These are phyloP conservation scores for Motacilla alba DNA, from an alignment of 2,113 vertebrate genomes.

Conservation along the genomic window DNA sequence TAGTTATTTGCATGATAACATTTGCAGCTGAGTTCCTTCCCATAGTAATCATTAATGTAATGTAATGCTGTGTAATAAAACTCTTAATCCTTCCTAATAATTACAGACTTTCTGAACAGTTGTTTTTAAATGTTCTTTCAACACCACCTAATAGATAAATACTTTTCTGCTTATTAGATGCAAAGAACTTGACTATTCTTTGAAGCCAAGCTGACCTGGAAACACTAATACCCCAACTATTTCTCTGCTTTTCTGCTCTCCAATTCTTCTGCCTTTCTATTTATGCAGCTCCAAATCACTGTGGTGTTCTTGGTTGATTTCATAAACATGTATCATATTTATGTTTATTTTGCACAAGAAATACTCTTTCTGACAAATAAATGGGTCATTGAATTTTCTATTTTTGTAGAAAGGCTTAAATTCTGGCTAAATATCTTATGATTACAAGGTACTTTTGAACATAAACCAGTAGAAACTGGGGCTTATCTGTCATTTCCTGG, in stretches of 20 bases:
- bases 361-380: not conserved
- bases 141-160: slow-evolving; percentile 8
- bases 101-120: not conserved
- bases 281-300: not conserved
- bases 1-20: not conserved
- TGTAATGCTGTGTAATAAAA: not conserved
- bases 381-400: not conserved
- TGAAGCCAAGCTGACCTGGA: not conserved
- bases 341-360: not conserved
- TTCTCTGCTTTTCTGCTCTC: not conserved
- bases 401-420: not conserved
- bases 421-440: not conserved
- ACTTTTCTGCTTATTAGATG: not conserved
- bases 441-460: not conserved
- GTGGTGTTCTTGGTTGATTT: not conserved
- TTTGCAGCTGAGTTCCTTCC: not conserved
- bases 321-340: not conserved
- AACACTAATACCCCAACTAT: not conserved
- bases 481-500: not conserved
- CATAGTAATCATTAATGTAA: not conserved
- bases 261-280: not conserved
- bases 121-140: slow-evolving; percentile 4
- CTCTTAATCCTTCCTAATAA: slow-evolving; percentile 17
- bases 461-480: not conserved
- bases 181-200: not conserved